Conservation (phyloP, 1,140 invertebrate genomes). For the Schlechtendalia chinensis region DNA sequence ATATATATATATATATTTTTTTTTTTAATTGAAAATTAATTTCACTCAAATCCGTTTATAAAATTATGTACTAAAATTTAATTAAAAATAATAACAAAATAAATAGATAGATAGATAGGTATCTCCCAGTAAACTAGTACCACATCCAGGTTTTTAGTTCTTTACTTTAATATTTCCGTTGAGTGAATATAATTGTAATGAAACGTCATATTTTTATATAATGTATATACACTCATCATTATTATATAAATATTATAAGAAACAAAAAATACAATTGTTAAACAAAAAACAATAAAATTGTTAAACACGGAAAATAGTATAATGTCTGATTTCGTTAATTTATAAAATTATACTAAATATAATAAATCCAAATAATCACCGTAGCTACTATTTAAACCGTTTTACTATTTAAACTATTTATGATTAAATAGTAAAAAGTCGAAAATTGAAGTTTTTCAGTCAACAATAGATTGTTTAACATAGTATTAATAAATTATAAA, state of each 20-base stretch:
- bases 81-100: neutral
- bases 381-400: too few species aligned
- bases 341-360: neutral
- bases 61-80: neutral
- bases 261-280: neutral
- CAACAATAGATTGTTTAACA: neutral
- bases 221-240: neutral
- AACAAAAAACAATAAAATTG: too few species aligned
- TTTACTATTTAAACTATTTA: neutral
- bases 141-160: neutral
- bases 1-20: neutral
- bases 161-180: constrained; percentile 5
- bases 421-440: neutral
- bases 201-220: neutral
- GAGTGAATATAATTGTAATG: neutral
- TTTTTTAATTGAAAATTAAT: neutral
- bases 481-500: neutral
- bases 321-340: neutral
- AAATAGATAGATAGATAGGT: neutral
- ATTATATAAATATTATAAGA: too few species aligned
- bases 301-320: neutral
- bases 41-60: constrained; percentile 17
- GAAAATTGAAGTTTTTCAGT: neutral
- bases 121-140: neutral
- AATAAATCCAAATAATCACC: neutral